Evolutionary conservation across 1,140 invertebrate species (phyloP).

Genomic region (Sipha flava): DNA sequence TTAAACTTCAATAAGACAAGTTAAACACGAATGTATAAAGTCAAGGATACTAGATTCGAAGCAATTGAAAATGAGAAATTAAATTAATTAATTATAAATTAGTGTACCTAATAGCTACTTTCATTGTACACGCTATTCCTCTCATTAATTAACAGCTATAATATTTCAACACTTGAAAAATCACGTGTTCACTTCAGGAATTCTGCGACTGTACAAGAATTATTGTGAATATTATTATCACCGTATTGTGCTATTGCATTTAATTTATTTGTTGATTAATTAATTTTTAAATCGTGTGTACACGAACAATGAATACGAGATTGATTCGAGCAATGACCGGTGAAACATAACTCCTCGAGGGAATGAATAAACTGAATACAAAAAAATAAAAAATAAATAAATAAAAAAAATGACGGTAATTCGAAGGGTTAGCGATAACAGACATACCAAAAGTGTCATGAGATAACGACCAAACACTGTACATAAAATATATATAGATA

Average conservation of each 20-base stretch:
- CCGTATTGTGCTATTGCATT: too few species aligned
- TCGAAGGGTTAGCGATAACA: background rate
- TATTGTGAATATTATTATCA: too few species aligned
- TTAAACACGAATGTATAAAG: conserved; percentile 9
- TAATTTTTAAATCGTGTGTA: background rate
- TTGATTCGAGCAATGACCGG: background rate
- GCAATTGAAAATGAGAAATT: conserved; percentile 19
- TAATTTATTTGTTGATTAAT: too few species aligned
- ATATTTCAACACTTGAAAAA: background rate
- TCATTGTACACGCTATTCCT: background rate
- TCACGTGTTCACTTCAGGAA: background rate
- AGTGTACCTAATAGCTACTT: background rate
- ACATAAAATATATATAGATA: background rate
- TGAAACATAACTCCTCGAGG: background rate
- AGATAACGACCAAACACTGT: background rate
- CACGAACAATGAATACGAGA: background rate
- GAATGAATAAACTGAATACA: background rate
- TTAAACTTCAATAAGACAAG: conserved; percentile 10
- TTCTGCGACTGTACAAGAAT: too few species aligned
- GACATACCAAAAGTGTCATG: background rate
- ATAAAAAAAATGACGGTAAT: background rate
- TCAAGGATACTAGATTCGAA: background rate
- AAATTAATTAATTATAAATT: conserved; percentile 18
- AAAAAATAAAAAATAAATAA: too few species aligned
- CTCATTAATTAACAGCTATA: background rate